Conservation (phyloP, 2,797 vertebrate species). For the Alfaro cultratus region DNA sequence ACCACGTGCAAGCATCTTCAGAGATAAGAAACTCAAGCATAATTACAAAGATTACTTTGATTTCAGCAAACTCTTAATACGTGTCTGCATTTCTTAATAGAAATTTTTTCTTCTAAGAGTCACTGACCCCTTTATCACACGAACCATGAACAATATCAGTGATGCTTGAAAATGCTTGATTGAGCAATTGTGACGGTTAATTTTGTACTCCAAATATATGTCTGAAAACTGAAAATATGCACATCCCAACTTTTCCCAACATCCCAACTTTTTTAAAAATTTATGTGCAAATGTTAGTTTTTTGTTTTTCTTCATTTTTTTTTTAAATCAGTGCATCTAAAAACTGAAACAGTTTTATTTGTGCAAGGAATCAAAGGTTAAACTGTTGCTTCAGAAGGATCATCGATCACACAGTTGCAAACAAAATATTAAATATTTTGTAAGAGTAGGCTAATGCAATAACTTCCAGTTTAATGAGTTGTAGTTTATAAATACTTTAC, state of each 20-base stretch:
- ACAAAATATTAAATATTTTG: neutral
- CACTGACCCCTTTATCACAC: constrained; percentile 66
- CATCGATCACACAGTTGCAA: neutral
- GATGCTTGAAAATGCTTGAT: constrained; percentile 53
- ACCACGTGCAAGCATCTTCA: constrained; percentile 63
- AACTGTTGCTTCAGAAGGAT: neutral
- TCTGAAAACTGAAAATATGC: neutral
- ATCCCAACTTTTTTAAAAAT: no score
- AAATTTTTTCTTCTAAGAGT: constrained; percentile 55
- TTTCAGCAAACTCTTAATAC: constrained; percentile 66
- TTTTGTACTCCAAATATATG: constrained; percentile 19
- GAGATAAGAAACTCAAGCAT: constrained; percentile 73
- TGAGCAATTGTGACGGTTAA: constrained; percentile 40
- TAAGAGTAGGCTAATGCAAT: neutral
- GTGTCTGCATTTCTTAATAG: constrained; percentile 67
- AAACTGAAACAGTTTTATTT: neutral
- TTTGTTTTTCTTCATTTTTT: neutral
- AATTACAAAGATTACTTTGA: constrained; percentile 79
- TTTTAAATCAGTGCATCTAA: no score
- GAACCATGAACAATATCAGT: constrained; percentile 58
- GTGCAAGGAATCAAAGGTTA: neutral
- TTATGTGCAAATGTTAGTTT: neutral
- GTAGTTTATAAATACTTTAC: neutral
- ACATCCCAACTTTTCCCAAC: constrained; percentile 2
- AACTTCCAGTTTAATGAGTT: neutral